Percentiles rank a stretch among this genome's conserved stretches.
Conservation (phyloP, 1,140 invertebrate species). For the Drosophila malerkotliana region DNA sequence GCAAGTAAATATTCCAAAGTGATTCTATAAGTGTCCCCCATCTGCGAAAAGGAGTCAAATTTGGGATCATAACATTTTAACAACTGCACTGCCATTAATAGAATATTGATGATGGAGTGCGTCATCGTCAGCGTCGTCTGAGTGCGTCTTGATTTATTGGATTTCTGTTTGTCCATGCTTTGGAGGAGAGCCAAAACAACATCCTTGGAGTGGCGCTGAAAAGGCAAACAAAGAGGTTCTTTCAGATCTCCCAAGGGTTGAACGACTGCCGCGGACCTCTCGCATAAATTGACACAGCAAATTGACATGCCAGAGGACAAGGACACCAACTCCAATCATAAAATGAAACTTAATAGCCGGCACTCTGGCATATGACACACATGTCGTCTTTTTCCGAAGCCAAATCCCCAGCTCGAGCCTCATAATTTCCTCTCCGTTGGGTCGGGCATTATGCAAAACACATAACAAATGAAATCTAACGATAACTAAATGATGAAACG, state of each 20-base stretch:
- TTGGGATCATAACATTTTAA: conserved; percentile 75
- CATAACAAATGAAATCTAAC: conserved; percentile 55
- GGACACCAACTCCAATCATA: conserved; percentile 59
- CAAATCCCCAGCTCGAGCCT: conserved; percentile 25
- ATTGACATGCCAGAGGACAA: conserved; percentile 52
- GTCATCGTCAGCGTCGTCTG: conserved; percentile 42
- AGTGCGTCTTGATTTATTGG: conserved; percentile 53
- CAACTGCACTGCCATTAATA: conserved; percentile 66
- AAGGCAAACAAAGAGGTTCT: conserved; percentile 30
- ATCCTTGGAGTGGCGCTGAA: conserved; percentile 14
- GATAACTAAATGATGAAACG: conserved; percentile 28
- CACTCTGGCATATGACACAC: conserved; percentile 21
- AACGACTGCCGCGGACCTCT: conserved; percentile 45
- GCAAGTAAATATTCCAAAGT: conserved; percentile 29
- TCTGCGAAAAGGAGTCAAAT: conserved; percentile 28
- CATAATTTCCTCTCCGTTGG: conserved; percentile 38
- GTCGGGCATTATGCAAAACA: conserved; percentile 60
- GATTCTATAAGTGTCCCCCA: conserved; percentile 58
- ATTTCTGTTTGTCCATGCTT: conserved; percentile 12
- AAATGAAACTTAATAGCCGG: conserved; percentile 68
- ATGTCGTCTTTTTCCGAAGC: conserved; percentile 24
- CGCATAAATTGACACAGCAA: conserved; percentile 73
- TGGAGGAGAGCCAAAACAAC: conserved; percentile 1
- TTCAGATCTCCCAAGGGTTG: conserved; percentile 25
- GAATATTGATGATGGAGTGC: conserved; percentile 55